Conservation (phyloP, 2,113 vertebrate genomes). For the Phasianus colchicus region DNA sequence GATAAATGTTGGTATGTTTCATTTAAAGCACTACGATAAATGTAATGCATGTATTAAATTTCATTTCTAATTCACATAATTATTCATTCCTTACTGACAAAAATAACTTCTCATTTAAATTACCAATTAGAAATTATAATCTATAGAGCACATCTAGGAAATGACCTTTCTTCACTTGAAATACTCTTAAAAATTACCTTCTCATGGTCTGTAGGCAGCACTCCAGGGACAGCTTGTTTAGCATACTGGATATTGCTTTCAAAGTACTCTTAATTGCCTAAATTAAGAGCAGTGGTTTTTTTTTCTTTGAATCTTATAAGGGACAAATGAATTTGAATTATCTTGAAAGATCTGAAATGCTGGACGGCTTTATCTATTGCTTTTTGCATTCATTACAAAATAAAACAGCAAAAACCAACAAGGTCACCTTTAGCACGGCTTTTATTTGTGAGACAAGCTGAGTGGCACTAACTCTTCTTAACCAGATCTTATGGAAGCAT, state of each 20-base stretch:
- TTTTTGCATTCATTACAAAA: conserved; percentile 75
- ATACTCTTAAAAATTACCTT: conserved; percentile 73
- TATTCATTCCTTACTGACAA: conserved; percentile 58
- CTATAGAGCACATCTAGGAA: conserved; percentile 43
- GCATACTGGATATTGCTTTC: conserved; percentile 80
- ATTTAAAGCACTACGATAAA: not conserved
- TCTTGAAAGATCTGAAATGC: conserved; percentile 76
- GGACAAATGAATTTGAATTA: conserved; percentile 79
- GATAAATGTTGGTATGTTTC: not conserved
- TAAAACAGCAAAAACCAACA: conserved; percentile 16
- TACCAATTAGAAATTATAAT: conserved; percentile 50
- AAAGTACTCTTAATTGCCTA: conserved; percentile 82
- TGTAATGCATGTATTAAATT: conserved; percentile 1
- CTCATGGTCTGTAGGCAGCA: conserved; percentile 59
- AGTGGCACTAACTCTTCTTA: not conserved
- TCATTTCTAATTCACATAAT: conserved; percentile 58
- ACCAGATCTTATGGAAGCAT: not conserved
- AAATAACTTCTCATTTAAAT: conserved; percentile 66
- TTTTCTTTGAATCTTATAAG: conserved; percentile 60
- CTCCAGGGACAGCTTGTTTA: conserved; percentile 71
- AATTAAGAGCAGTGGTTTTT: conserved; percentile 80
- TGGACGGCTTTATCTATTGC: conserved; percentile 67
- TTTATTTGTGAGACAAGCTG: conserved; percentile 5
- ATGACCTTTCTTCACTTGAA: conserved; percentile 77
- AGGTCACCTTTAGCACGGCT: conserved; percentile 71